Evolutionary conservation across 1,140 invertebrate genomes (phyloP), one percentile per base, ranked within the genome.

Genomic region (Lepidurus apus): DNA sequence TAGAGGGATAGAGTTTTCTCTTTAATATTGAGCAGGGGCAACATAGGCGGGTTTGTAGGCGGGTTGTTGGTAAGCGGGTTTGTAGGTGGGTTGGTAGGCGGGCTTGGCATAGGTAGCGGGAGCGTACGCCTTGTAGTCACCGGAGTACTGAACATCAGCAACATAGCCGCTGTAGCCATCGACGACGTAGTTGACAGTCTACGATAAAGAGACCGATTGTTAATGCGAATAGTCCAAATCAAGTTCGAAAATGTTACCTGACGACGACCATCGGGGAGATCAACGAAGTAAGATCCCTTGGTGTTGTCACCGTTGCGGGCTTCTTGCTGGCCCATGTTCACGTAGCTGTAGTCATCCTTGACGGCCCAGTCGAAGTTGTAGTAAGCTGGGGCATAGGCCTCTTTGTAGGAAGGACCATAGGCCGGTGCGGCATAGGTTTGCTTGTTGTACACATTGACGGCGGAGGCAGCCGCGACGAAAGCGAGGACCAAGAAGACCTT

Each of bases 311-410:
- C 26, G 26, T 26, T 26, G 26, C 26, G 26, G 26, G 26, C 26
- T 26, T 26, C 26, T 26, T 26, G 26, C 1, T 26, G 26, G 26
- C 26, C 26, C 26, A 26, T 26, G 26, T 26, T 26, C 26, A 26
- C 26, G 26, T 26, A 26, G 26, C 74, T 73, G 78, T 81, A 79
- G 24, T 79, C 78, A 79, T 83, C 82, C 73, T 80, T 78, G 21
- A 83, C 81, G 9, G 76, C 77, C 77, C 81, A 83, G 9, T 78
- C 74, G 78, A 80, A 83, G 47, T 83, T 78, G 75, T 82, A 82
- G 2, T 75, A 34, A 0, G 79, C 24, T 9, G 78, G 43, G 24
- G 17, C 44, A 45, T 80, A 43, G 74, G 73, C 43, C 17, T 13
- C 7, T 42, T 74, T 74, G 74, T 74, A 74, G 34, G 74, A 26